Percentiles rank a stretch among this genome's conserved stretches.
Evolutionary conservation across 2,797 vertebrate genomes (phyloP).

Genomic region (Scolopax rusticola): DNA sequence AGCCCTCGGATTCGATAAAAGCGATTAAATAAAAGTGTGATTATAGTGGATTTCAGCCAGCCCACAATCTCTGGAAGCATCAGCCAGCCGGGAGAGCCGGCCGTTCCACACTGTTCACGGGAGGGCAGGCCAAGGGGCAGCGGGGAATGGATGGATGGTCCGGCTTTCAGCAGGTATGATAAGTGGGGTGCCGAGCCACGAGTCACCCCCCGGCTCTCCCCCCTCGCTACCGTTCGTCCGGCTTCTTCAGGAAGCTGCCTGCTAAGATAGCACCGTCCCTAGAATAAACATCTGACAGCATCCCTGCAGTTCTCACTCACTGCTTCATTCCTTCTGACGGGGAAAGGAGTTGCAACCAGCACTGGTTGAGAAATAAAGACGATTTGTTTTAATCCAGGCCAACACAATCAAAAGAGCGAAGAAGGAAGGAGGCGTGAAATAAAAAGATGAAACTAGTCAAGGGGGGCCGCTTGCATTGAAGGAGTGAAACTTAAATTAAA

Average conservation of each 20-base stretch:
- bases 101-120: rapidly evolving
- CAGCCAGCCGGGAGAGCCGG: background rate
- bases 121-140: background rate
- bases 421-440: background rate
- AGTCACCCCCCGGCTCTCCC: background rate
- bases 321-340: background rate
- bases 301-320: background rate
- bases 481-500: background rate
- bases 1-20: constrained; percentile 27
- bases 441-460: background rate
- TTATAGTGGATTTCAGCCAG: background rate
- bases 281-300: background rate
- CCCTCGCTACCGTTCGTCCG: background rate
- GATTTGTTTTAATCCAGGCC: background rate
- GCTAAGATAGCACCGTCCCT: background rate
- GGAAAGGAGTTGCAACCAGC: background rate
- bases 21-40: background rate
- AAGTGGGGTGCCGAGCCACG: background rate
- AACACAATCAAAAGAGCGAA: background rate
- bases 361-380: background rate
- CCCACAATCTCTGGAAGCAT: background rate
- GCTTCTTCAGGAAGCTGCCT: background rate
- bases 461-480: rapidly evolving
- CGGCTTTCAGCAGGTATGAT: background rate
- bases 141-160: background rate